Evolutionary conservation across 2,888 invertebrate species (phyloP).

Genomic region (Lepeophtheirus nordmannii): DNA sequence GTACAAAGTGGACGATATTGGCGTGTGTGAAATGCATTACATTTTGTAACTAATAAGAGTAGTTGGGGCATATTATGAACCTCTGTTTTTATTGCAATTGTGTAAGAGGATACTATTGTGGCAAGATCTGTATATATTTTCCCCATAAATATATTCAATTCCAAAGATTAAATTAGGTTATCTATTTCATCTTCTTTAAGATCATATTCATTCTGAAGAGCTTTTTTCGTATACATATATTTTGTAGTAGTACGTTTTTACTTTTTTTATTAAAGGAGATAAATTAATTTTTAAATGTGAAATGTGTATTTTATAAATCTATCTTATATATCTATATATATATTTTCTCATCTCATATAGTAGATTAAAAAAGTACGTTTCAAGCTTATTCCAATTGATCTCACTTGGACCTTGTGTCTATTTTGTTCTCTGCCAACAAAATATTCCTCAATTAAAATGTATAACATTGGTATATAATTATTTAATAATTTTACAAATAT

Average conservation of each 20-base stretch:
- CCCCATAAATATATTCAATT: background rate
- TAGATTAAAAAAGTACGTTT: too few species aligned
- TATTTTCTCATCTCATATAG: too few species aligned
- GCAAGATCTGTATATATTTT: background rate
- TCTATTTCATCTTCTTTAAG: background rate
- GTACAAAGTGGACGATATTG: background rate
- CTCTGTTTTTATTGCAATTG: too few species aligned
- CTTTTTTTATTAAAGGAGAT: too few species aligned
- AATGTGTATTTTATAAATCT: too few species aligned
- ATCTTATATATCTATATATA: too few species aligned
- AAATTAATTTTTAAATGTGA: too few species aligned
- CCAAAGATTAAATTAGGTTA: conserved; percentile 6
- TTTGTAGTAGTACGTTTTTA: background rate
- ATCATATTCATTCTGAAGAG: conserved; percentile 6
- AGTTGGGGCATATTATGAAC: too few species aligned
- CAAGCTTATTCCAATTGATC: too few species aligned
- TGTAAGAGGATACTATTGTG: background rate
- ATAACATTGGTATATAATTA: conserved; percentile 2
- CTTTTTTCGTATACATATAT: background rate
- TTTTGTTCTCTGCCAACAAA: background rate
- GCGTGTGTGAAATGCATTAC: too few species aligned
- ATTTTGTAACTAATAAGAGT: too few species aligned
- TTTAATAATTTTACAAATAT: background rate
- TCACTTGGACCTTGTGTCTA: too few species aligned
- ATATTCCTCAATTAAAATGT: background rate